Conservation (phyloP, 1,140 invertebrate genomes). For the Diprion similis region DNA sequence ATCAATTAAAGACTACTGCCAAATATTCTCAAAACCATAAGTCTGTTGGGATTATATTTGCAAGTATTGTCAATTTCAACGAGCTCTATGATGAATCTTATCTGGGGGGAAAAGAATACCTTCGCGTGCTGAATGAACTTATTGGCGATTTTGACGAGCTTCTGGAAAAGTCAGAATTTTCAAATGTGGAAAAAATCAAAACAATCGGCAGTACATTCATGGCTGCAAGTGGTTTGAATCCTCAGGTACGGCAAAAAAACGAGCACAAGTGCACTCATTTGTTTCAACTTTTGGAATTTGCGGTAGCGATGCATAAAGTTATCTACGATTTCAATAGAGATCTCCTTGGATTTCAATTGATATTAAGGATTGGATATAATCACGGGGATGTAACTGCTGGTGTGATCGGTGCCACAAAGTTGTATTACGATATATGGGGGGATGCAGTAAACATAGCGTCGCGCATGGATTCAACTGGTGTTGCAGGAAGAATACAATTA, state of each 20-base stretch:
- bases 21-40: conserved; percentile 97
- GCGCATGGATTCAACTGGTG: conserved; percentile 92
- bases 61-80: conserved; percentile 94
- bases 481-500: conserved; percentile 87
- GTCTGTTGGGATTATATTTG: conserved; percentile 92
- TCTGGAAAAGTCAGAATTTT: conserved; percentile 80
- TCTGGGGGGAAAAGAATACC: conserved; percentile 89
- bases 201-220: conserved; percentile 98
- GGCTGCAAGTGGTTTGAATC: conserved; percentile 94
- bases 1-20: conserved; percentile 89
- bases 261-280: conserved; percentile 78
- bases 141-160: conserved; percentile 96
- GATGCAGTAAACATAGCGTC: conserved; percentile 98
- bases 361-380: conserved; percentile 85
- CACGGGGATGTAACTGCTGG: conserved; percentile 93
- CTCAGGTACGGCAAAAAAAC: conserved; percentile 67
- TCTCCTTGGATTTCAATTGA: conserved; percentile 87
- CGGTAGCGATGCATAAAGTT: conserved; percentile 84
- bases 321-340: conserved; percentile 89
- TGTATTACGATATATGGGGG: conserved; percentile 98
- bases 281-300: conserved; percentile 88
- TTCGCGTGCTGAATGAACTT: conserved; percentile 93
- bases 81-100: conserved; percentile 97
- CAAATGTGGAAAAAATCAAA: conserved; percentile 96
- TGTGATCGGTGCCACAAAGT: conserved; percentile 94